Percentiles rank a stretch among this genome's conserved stretches.
Evolutionary conservation across 2,888 invertebrate genomes (phyloP).

Genomic region (Schizotus pectinicornis): DNA sequence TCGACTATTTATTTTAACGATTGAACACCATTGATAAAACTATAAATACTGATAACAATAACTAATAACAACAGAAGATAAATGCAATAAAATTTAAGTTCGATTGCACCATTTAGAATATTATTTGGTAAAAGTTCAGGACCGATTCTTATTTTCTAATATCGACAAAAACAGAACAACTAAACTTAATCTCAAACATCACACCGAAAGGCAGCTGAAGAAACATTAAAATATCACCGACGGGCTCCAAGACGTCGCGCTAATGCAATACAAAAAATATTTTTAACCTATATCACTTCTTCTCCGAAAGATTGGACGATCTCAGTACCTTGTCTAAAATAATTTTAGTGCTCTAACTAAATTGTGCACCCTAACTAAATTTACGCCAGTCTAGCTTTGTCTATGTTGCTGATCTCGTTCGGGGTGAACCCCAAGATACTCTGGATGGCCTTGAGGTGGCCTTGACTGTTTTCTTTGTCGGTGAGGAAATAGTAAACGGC

Average conservation of each 20-base stretch:
- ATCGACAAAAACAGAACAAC: neutral
- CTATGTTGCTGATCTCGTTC: constrained; percentile 79
- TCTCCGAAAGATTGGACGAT: neutral
- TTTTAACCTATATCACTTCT: too few species aligned
- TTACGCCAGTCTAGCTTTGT: constrained; percentile 66
- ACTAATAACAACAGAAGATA: constrained; percentile 4
- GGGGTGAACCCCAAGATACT: constrained; percentile 90
- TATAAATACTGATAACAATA: constrained; percentile 12
- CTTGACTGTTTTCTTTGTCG: constrained; percentile 86
- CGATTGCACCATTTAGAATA: constrained; percentile 18
- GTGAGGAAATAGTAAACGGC: constrained; percentile 92
- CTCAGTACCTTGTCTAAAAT: constrained; percentile 7
- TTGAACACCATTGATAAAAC: constrained; percentile 23
- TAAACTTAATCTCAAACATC: too few species aligned
- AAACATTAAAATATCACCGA: too few species aligned
- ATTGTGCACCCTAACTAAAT: constrained; percentile 10
- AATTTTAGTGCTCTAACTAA: neutral
- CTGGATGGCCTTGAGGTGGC: constrained; percentile 88
- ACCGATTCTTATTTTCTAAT: neutral
- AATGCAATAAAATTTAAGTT: constrained; percentile 11
- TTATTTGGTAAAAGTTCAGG: constrained; percentile 7
- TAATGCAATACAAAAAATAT: too few species aligned
- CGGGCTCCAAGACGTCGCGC: too few species aligned
- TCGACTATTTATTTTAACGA: neutral
- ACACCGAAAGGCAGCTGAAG: too few species aligned